Conservation (phyloP, 2,797 vertebrate genomes). For the Bothrops alternatus region DNA sequence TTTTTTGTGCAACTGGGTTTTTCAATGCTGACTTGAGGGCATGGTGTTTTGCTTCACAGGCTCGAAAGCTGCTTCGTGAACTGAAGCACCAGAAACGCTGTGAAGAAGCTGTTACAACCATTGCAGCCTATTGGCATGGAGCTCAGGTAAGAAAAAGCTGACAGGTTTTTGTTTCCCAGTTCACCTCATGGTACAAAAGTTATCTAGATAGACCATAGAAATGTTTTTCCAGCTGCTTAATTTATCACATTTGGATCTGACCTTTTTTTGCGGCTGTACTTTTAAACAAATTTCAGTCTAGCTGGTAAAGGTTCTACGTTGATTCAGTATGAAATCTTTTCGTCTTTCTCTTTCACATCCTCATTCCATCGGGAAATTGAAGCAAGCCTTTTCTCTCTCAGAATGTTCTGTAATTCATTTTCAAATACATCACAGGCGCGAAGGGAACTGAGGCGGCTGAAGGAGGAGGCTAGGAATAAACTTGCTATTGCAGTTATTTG, state of each 20-base stretch:
- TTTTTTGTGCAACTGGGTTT: not conserved
- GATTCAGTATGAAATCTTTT: conserved; percentile 43
- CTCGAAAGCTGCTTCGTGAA: conserved; percentile 87
- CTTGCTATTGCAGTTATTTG: conserved; percentile 97
- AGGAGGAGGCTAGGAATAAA: conserved; percentile 93
- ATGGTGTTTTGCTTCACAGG: conserved; percentile 67
- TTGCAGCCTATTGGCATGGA: conserved; percentile 91
- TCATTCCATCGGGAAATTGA: conserved; percentile 59
- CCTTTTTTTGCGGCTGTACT: conserved; percentile 51
- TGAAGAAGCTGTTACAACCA: conserved; percentile 88
- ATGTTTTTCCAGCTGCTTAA: conserved; percentile 45
- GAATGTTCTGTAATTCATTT: conserved; percentile 74
- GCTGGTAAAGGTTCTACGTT: conserved; percentile 55
- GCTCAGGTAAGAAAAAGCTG: conserved; percentile 80
- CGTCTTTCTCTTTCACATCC: conserved; percentile 21
- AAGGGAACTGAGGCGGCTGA: conserved; percentile 93
- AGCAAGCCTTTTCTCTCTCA: conserved; percentile 68
- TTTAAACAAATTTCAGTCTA: conserved; percentile 40
- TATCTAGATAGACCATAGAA: conserved; percentile 11
- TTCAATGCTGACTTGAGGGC: not conserved
- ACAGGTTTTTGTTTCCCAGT: not conserved
- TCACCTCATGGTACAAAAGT: fast-evolving
- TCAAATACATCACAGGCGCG: conserved; percentile 87
- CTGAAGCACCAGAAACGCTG: conserved; percentile 93
- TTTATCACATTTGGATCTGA: conserved; percentile 40